Percentiles rank a stretch among this genome's conserved stretches.
phyloP scores from a whole-genome alignment of 2,113 vertebrate species.

The Chauna torquata region DNA sequence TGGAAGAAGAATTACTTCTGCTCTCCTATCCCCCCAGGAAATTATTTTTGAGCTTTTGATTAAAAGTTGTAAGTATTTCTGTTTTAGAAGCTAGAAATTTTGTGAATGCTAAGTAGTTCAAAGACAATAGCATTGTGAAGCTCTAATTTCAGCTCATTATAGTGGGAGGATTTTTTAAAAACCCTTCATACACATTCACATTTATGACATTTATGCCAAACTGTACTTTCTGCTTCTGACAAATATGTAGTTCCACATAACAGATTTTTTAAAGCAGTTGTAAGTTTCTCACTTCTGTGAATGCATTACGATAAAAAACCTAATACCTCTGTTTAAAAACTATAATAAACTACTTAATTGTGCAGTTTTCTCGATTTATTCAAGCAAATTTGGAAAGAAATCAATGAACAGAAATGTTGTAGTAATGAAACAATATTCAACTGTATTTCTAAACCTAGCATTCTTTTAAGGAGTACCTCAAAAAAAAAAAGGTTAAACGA shows the following conservation, averaged over 20 bases:
- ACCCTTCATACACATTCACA: not conserved
- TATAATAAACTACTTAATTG: not conserved
- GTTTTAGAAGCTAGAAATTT: not conserved
- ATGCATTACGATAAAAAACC: not conserved
- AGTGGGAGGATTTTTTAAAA: not conserved
- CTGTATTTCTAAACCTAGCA: not conserved
- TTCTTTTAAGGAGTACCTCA: not conserved
- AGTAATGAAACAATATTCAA: not conserved
- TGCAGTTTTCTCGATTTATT: not conserved
- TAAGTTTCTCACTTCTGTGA: not conserved
- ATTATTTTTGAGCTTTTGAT: not conserved
- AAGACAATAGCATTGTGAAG: not conserved
- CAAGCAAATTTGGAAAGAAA: not conserved
- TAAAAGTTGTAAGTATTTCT: not conserved
- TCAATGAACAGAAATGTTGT: not conserved
- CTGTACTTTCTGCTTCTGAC: not conserved
- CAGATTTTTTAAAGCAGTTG: not conserved
- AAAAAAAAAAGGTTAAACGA: not conserved
- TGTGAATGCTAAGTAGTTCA: not conserved
- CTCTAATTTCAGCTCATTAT: not conserved
- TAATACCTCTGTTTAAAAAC: not conserved
- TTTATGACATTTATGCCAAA: not conserved
- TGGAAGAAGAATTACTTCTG: not conserved
- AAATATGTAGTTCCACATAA: not conserved
- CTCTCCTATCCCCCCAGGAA: not conserved